Base-by-base conservation (phyloP, 2,888 invertebrate genomes). In the Dryocosmus kuriphilus region DNA sequence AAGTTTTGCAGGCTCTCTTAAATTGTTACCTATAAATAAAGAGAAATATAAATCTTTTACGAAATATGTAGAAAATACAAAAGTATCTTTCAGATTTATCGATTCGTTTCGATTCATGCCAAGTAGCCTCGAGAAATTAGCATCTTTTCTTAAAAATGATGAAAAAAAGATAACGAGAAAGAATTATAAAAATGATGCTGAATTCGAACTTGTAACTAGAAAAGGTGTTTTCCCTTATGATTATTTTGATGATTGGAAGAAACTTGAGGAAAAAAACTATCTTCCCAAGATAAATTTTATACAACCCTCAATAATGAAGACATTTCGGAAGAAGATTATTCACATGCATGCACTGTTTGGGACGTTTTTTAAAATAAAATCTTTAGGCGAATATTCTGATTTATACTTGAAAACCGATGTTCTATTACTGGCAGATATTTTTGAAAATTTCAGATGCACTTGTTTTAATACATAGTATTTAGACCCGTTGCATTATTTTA, bases 311-410 rank as follows among this genome's bases (percentile, higher is more conserved):
- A 30, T 30, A 30, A 30, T 30, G 30, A 30, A 30, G 30, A 30
- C 30, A 30, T 30, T 30, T 30, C 30, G 2, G 30, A 30, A 30
- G 30, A 80, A 80, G n/a, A 75, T 76, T 24, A 84, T 86, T 32
- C 90, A 91, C 81, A 46, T 82, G 11, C 89, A 88, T 83, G 89
- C 89, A 22, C 73, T 79, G 46, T 79, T 77, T 6, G 86, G 90
- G 0, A 55, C 16, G 11, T 16, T 4, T 62, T n/a, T 91, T 90
- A 89, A 60, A 80, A 83, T 85, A 55, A 77, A 71, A 61, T 89
- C 79, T 46, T 74, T 91, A 27, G 86, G 86, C 0, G 88, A 90
- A 74, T 91, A 91, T 78, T 81, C 84, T 9, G 32, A 63, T 19
- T 32, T 63, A 5, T 63, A n/a, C 30, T n/a, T 32, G 6, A 63